Percentiles rank a stretch among this genome's conserved stretches.
phyloP scores from a whole-genome alignment of 2,888 invertebrate species.

The Epistrophe eligans region DNA sequence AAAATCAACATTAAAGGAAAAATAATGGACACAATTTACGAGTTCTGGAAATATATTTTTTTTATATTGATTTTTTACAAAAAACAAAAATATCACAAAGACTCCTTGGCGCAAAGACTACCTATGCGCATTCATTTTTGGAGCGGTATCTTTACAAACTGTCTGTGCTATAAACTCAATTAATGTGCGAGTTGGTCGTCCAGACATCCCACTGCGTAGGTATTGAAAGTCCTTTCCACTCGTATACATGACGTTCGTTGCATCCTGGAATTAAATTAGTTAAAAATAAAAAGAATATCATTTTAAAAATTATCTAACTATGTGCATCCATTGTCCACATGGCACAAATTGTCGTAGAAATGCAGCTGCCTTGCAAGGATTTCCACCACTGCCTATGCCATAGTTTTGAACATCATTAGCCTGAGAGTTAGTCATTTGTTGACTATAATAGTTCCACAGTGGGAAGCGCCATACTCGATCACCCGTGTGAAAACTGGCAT shows the following conservation, averaged over 20 bases:
- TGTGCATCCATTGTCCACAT: conserved; percentile 90
- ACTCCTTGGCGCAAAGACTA: not conserved
- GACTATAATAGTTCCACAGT: conserved; percentile 90
- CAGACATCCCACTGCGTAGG: conserved; percentile 88
- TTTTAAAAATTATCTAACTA: conserved; percentile 83
- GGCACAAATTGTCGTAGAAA: conserved; percentile 90
- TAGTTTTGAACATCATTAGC: conserved; percentile 85
- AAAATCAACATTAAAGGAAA: too few species aligned
- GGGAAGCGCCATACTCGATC: conserved; percentile 94
- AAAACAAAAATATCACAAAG: not conserved
- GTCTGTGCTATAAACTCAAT: conserved; percentile 88
- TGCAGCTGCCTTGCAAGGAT: conserved; percentile 91
- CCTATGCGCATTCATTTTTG: conserved; percentile 76
- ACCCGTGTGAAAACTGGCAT: conserved; percentile 89
- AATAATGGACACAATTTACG: too few species aligned
- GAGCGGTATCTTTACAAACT: conserved; percentile 81
- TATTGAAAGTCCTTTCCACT: conserved; percentile 87
- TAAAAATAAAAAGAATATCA: not conserved
- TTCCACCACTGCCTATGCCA: conserved; percentile 84
- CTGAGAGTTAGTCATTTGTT: conserved; percentile 85
- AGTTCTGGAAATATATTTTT: not conserved
- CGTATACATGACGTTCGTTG: conserved; percentile 90
- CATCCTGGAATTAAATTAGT: conserved; percentile 84
- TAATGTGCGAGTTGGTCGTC: conserved; percentile 89
- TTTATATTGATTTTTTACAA: not conserved